Evolutionary conservation across 2,888 invertebrate species (phyloP), one percentile per base, ranked within the genome.

Genomic region (Dascillus cervinus): DNA sequence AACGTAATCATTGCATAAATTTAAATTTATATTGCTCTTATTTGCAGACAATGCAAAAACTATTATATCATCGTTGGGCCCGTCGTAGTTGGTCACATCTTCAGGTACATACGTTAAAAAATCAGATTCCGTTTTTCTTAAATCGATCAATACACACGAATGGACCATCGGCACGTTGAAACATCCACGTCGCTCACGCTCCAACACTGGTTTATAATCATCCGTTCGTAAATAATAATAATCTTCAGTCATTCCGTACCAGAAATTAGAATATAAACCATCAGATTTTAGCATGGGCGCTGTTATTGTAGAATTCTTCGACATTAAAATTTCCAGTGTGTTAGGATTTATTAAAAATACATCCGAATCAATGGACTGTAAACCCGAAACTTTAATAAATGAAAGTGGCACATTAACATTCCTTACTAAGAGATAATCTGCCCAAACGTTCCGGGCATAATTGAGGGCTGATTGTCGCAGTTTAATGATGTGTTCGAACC

Each of bases 261-360:
- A 97, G 64, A 90, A 97, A 63, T 97, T 97, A 10, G 91, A 90
- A 62, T 95, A 96, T 19, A 86, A 63, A 8, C 87, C 85, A 37
- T 89, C 85, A 0, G 92, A 87, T 30, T 78, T 70, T 14, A 96
- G 66, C 81, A 95, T 80, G 1, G 96, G 95, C 0, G 91, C 82
- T 2, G 82, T 76, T 5, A 92, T 69, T 2, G 76, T 70, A 8
- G 75, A 52, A 19, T 75, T 68, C 45, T 81, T 77, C 0, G 57
- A 53, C 0, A 87, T 73, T 11, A 92, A 64, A 26, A 67, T 53
- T 35, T 70, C 69, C 0, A 92, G 59, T 0, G 82, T 73, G 8
- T 72, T 60, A 1, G 72, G 67, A 45, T 86, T 75, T 5, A 80
- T 81, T 3, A 94, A 60, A 49, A 92, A 79, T 3, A 79, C 83